Evolutionary conservation across 2,888 invertebrate genomes (phyloP), one percentile per base, ranked within the genome.

Genomic region (Melinaea marsaeus): DNA sequence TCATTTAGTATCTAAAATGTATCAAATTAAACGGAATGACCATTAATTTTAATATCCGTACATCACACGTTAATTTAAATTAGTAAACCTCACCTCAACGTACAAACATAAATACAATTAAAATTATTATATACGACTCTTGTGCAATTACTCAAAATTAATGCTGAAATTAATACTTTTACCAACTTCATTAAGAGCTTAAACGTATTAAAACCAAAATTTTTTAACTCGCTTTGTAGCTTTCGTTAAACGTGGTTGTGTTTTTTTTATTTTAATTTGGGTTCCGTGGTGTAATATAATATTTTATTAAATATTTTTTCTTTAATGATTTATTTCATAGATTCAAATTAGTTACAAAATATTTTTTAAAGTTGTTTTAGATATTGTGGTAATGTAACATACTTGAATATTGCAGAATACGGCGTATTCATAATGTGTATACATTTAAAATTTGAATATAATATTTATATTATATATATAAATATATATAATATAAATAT

Each of bases 111-210:
- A 88, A 66, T 67, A 87, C 75, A 83, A 85, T 86, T 86, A 83
- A 83, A 83, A 80, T 76, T 79, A 79, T 84, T 69, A 84, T 88
- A 84, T 85, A 83, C 83, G 79, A 76, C 80, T 79, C 86, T 80
- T 75, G 78, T 76, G 83, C 85, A 88, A 88, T 90, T 89, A 90
- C 78, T 89, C 86, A 84, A 80, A 86, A 86, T 88, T 90, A 88
- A 88, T 88, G 88, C 84, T 79, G 88, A 89, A 90, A 89, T 88
- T 87, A 89, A 90, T 90, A 90, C 87, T 88, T 89, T 87, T 83
- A 84, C 84, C 84, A 81, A 84, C 86, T 86, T 87, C 86, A 90
- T 90, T 87, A 87, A 79, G 81, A 81, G 83, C 84, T 84, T 83
- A 83, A 83, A 59, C 54, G 58, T 63, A 67, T 69, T 70, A 54